Evolutionary conservation across 1,140 invertebrate species (phyloP).

Genomic region (Drosophila saltans): DNA sequence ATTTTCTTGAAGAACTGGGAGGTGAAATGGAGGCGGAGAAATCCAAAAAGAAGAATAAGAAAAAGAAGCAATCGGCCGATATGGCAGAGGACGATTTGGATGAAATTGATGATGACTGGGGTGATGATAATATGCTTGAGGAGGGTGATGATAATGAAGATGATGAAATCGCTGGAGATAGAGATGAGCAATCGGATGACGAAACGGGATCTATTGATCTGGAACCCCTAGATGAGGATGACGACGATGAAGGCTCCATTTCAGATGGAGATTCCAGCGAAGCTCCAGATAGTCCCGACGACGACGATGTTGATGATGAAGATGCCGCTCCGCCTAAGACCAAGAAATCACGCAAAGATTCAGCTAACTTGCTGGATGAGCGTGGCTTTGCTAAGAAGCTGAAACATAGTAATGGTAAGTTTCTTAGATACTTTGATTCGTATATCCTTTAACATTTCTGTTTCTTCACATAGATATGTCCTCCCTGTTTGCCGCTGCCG

Average conservation of each 20-base stretch:
- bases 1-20: constrained; percentile 72
- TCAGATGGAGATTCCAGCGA: constrained; percentile 55
- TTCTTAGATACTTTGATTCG: neutral
- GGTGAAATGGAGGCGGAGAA: constrained; percentile 60
- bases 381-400: constrained; percentile 73
- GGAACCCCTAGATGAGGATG: constrained; percentile 56
- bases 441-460: neutral
- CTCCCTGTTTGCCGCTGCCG: constrained; percentile 88
- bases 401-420: constrained; percentile 71
- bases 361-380: constrained; percentile 28
- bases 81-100: constrained; percentile 75
- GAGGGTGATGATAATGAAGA: constrained; percentile 76
- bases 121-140: constrained; percentile 71
- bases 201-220: constrained; percentile 71
- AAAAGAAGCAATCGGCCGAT: constrained; percentile 62
- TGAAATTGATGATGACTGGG: constrained; percentile 76
- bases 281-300: constrained; percentile 53
- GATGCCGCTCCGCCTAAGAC: constrained; percentile 68
- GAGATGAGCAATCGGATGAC: constrained; percentile 67
- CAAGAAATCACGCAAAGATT: constrained; percentile 79
- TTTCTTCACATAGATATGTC: constrained; percentile 78
- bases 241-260: constrained; percentile 62
- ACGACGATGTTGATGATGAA: constrained; percentile 56
- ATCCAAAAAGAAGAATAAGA: constrained; percentile 79
- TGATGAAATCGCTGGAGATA: constrained; percentile 70